Evolutionary conservation across 2,113 vertebrate genomes (phyloP), one percentile per base, ranked within the genome.

Genomic region (Rhipidura dahli): DNA sequence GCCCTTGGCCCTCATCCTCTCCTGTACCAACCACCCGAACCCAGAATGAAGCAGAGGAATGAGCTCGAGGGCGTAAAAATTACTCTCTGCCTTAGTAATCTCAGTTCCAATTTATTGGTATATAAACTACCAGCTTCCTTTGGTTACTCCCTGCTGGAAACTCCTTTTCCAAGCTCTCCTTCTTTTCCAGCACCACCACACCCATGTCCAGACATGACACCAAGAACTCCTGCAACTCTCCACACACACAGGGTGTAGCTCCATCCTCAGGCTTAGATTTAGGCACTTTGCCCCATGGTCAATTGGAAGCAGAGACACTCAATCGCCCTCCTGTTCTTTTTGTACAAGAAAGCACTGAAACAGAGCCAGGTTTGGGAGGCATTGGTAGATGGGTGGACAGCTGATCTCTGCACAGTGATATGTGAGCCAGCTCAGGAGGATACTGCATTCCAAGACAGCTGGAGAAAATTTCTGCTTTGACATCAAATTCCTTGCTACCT

Each of bases 111-210:
- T 85, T 80, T 70, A 73, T 26, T 13, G 3, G 70, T 54, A 33
- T 28, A 47, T 82, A 87, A 84, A 35, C 47, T 26, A 63, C 30
- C 57, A 42, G n/a, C 56, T 94, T 87, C 65, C 15, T 79, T 94
- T 68, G 70, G 69, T 47, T 87, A 21, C 42, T 80, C 56, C 72
- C 78, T 40, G 33, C 7, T 69, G 80, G 66, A 87, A 93, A 85
- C 30, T 79, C 72, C 45, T 92, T 84, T 91, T 37, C 72, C 60
- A 79, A 89, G 73, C 59, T 83, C 30, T 24, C 42, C 56, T 88
- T 91, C 73, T 83, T 82, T 87, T 83, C 86, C 94, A 92, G 64
- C 75, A 92, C 28, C 85, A 95, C 90, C 94, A 72, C 88, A 81
- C 76, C 86, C 81, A 18, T 39, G 88, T 82, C 89, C 89, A 97